These are phyloP conservation scores for Oncorhynchus masou DNA, from an alignment of 2,113 vertebrate species.

Conservation along the genomic window DNA sequence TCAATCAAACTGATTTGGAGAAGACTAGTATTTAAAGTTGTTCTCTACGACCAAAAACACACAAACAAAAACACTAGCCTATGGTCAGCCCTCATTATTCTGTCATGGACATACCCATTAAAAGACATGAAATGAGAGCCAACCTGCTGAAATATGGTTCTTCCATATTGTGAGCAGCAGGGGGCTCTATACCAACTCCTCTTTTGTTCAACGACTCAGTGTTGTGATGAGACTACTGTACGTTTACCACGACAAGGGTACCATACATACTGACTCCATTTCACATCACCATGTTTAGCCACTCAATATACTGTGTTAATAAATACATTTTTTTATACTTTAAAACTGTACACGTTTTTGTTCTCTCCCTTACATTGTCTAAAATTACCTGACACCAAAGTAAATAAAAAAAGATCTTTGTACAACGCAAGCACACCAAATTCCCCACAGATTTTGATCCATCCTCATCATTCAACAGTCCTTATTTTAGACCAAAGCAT, in stretches of 20 bases:
- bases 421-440: constrained; percentile 24
- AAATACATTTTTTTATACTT: constrained; percentile 50
- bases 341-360: constrained; percentile 48
- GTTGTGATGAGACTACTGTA: constrained; percentile 15
- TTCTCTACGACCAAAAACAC: neutral
- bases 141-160: neutral
- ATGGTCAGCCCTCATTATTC: neutral
- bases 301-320: constrained; percentile 39
- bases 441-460: constrained; percentile 6
- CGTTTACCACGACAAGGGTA: constrained; percentile 21
- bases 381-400: constrained; percentile 28
- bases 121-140: neutral
- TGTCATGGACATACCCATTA: neutral
- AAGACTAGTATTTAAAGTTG: neutral
- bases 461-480: neutral
- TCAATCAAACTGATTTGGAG: neutral
- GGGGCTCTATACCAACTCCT: neutral
- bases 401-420: constrained; percentile 5
- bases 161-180: constrained; percentile 12
- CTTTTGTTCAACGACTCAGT: constrained; percentile 2
- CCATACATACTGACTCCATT: constrained; percentile 18
- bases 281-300: constrained; percentile 16
- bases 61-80: neutral
- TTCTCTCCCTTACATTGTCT: constrained; percentile 19
- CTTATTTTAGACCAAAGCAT: constrained; percentile 13